Percentiles rank a stretch among this genome's conserved stretches.
These are phyloP conservation scores for Sitta europaea DNA, from an alignment of 2,113 vertebrate species.

Conservation along the genomic window DNA sequence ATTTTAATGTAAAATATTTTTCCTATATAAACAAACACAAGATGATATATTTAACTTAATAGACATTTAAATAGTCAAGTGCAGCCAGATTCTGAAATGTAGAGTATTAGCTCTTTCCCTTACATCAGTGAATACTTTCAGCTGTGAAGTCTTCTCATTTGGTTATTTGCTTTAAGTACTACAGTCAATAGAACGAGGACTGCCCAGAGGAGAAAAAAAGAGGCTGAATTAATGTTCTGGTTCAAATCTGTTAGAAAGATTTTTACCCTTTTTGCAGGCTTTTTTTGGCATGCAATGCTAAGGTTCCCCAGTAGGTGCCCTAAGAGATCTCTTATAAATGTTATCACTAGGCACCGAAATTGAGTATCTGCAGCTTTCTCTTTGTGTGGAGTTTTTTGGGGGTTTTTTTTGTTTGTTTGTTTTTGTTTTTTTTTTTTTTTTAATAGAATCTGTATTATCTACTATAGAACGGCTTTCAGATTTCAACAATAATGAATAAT, in stretches of 20 bases:
- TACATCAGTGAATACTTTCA: background rate
- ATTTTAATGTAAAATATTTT: background rate
- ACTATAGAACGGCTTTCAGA: background rate
- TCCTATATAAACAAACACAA: background rate
- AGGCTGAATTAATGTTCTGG: background rate
- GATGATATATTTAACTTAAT: background rate
- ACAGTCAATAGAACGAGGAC: background rate
- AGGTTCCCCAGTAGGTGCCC: conserved; percentile 69
- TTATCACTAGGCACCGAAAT: background rate
- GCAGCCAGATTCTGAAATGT: background rate
- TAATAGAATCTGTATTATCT: background rate
- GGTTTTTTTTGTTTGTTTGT: too few species aligned
- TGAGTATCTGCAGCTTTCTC: background rate
- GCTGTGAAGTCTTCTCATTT: background rate
- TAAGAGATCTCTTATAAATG: conserved; percentile 67
- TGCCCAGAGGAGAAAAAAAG: background rate
- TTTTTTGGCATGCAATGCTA: conserved; percentile 52
- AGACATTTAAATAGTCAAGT: background rate
- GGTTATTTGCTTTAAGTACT: background rate
- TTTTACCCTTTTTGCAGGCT: background rate
- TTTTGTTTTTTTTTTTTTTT: background rate
- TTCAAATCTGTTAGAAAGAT: background rate
- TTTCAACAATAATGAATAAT: background rate
- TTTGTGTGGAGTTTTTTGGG: background rate
- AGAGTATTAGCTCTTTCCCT: background rate